These are phyloP conservation scores for Chromobotia macracanthus DNA, from an alignment of 2,797 vertebrate genomes.

Conservation along the genomic window DNA sequence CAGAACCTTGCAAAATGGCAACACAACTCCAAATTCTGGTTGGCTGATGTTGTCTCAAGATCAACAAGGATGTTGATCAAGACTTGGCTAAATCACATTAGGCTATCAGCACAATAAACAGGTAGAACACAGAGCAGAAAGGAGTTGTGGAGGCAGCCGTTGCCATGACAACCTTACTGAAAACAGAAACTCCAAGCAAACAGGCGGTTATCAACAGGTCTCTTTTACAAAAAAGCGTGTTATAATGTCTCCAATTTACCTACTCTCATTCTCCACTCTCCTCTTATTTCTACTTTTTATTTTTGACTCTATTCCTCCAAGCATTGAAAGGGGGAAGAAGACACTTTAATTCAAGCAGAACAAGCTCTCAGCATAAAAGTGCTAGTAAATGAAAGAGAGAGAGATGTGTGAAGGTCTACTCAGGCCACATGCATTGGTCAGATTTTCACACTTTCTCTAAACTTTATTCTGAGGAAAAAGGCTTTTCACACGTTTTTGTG, in stretches of 20 bases:
- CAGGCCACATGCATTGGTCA: background rate
- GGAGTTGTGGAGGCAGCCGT: no score
- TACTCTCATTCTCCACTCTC: background rate
- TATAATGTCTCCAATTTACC: background rate
- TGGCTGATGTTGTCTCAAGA: background rate
- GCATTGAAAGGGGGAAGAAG: background rate
- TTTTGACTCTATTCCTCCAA: no score
- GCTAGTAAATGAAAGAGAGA: background rate
- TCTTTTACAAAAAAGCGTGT: background rate
- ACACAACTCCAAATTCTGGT: background rate
- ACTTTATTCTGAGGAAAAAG: background rate
- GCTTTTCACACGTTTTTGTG: conserved; percentile 33
- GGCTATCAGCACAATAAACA: background rate
- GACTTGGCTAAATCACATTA: background rate
- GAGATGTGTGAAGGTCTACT: conserved; percentile 12
- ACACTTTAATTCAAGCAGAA: background rate
- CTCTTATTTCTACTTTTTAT: background rate
- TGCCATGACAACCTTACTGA: background rate
- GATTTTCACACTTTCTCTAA: conserved; percentile 38
- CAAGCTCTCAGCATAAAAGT: background rate
- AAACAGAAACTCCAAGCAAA: conserved; percentile 3
- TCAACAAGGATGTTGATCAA: background rate
- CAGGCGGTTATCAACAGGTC: background rate
- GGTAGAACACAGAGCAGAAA: background rate
- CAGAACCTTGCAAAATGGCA: no score